Percentiles rank a stretch among this genome's conserved stretches.
These are phyloP conservation scores for Carlito syrichta DNA, from an alignment of 2,113 vertebrate genomes.

Conservation along the genomic window DNA sequence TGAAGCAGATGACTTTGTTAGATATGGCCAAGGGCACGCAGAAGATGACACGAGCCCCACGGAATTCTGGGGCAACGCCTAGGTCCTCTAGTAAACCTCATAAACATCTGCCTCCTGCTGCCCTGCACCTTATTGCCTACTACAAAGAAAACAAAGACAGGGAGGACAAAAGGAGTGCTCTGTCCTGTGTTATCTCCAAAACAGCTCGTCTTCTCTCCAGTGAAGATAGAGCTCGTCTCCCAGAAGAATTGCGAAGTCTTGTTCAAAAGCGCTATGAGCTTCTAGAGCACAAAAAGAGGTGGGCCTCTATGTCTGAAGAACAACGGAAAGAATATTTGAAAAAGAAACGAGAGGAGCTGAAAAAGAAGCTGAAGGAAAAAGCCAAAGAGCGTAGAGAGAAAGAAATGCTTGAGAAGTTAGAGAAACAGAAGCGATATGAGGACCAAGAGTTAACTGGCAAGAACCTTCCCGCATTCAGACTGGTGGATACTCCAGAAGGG, in stretches of 20 bases:
- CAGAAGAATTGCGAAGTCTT: constrained; percentile 89
- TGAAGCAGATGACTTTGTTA: constrained; percentile 97
- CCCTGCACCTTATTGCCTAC: constrained; percentile 94
- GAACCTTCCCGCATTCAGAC: constrained; percentile 87
- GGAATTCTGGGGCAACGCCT: constrained; percentile 83
- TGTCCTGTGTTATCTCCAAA: constrained; percentile 93
- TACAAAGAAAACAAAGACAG: constrained; percentile 95
- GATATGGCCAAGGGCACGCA: constrained; percentile 93
- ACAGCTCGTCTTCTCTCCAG: constrained; percentile 91
- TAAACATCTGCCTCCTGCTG: constrained; percentile 93
- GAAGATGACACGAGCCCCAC: constrained; percentile 84
- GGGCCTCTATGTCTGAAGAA: constrained; percentile 95
- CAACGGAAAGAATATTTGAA: constrained; percentile 91
- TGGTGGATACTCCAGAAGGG: constrained; percentile 96
- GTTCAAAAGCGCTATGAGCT: constrained; percentile 95
- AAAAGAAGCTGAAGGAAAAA: constrained; percentile 91
- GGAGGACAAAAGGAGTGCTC: constrained; percentile 92
- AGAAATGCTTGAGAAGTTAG: constrained; percentile 91
- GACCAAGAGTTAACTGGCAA: constrained; percentile 93
- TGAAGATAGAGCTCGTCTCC: constrained; percentile 92
- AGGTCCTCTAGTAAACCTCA: constrained; percentile 87
- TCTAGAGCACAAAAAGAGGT: constrained; percentile 91
- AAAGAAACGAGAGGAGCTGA: constrained; percentile 91
- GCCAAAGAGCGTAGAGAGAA: constrained; percentile 93
- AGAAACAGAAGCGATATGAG: constrained; percentile 93